phyloP scores from a whole-genome alignment of 2,888 invertebrate species.

The Drosophila kanekoi region DNA sequence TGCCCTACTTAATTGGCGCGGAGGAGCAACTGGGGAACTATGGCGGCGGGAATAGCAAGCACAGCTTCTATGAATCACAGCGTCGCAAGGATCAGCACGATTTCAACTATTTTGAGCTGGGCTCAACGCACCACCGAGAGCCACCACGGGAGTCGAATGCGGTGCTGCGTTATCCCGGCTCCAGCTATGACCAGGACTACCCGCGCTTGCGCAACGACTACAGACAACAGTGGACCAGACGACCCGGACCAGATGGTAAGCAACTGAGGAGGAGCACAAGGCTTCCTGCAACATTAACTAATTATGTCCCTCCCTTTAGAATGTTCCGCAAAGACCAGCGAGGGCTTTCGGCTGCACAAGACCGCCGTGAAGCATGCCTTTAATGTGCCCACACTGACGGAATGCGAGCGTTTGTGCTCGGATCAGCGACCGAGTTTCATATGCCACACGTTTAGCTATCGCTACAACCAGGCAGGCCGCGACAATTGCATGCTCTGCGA shows the following conservation, averaged over 20 bases:
- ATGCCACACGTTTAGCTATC: slow-evolving; percentile 92
- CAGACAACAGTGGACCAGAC: slow-evolving; percentile 84
- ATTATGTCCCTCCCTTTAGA: slow-evolving; percentile 85
- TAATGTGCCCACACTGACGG: slow-evolving; percentile 89
- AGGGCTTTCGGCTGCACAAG: slow-evolving; percentile 91
- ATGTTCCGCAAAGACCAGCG: slow-evolving; percentile 90
- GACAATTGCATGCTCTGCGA: slow-evolving; percentile 93
- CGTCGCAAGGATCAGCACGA: slow-evolving; percentile 81
- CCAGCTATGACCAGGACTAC: slow-evolving; percentile 81
- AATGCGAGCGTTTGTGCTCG: slow-evolving; percentile 91
- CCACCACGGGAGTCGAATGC: slow-evolving; percentile 83
- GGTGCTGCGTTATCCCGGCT: slow-evolving; percentile 86
- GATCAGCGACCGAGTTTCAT: slow-evolving; percentile 88
- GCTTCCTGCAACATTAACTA: background rate
- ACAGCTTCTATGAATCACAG: slow-evolving; percentile 85
- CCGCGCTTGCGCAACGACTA: slow-evolving; percentile 81
- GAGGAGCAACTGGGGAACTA: slow-evolving; percentile 87
- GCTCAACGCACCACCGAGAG: slow-evolving; percentile 84
- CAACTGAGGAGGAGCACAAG: background rate
- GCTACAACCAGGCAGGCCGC: slow-evolving; percentile 85
- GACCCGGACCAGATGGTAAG: slow-evolving; percentile 85
- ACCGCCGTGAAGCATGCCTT: slow-evolving; percentile 89
- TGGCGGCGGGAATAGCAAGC: slow-evolving; percentile 86
- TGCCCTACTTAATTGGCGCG: slow-evolving; percentile 87
- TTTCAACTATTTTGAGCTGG: slow-evolving; percentile 85